Conservation (phyloP, 2,888 invertebrate species). For the Agrilus cyanescens region DNA sequence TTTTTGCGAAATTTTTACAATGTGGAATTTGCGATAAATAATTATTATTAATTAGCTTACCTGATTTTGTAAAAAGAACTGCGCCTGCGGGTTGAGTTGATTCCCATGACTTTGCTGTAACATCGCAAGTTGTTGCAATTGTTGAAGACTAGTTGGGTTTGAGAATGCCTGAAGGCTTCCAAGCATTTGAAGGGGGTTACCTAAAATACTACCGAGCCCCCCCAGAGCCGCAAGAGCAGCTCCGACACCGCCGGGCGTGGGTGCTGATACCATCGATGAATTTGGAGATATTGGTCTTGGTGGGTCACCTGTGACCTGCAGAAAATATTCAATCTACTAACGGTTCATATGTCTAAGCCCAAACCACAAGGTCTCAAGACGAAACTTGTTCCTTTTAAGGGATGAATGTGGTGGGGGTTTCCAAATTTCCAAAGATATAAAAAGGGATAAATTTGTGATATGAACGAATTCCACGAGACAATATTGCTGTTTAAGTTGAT, state of each 20-base stretch:
- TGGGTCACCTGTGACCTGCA: conserved; percentile 32
- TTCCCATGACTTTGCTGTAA: conserved; percentile 41
- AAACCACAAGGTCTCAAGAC: too few relatives aligned
- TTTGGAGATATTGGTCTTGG: conserved; percentile 28
- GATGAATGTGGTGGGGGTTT: too few relatives aligned
- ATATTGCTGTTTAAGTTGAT: too few relatives aligned
- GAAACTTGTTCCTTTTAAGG: too few relatives aligned
- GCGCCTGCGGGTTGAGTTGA: conserved; percentile 45
- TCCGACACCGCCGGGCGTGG: conserved; percentile 30
- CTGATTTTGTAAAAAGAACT: conserved; percentile 68
- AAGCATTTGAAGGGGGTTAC: conserved; percentile 34
- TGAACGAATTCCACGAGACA: too few relatives aligned
- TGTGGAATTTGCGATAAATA: too few relatives aligned
- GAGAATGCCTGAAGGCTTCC: conserved; percentile 43
- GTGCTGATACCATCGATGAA: conserved; percentile 31
- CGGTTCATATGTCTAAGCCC: too few relatives aligned
- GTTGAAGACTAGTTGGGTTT: conserved; percentile 51
- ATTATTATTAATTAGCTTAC: conserved; percentile 29
- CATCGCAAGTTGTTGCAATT: conserved; percentile 54
- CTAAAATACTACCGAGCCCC: conserved; percentile 32
- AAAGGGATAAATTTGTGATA: too few relatives aligned
- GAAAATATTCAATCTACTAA: conserved; percentile 3
- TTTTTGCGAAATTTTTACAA: too few relatives aligned
- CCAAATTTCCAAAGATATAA: too few relatives aligned
- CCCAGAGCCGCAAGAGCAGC: conserved; percentile 40